These are phyloP conservation scores for Heterotilapia buettikoferi DNA, from an alignment of 2,113 vertebrate species.

Conservation along the genomic window DNA sequence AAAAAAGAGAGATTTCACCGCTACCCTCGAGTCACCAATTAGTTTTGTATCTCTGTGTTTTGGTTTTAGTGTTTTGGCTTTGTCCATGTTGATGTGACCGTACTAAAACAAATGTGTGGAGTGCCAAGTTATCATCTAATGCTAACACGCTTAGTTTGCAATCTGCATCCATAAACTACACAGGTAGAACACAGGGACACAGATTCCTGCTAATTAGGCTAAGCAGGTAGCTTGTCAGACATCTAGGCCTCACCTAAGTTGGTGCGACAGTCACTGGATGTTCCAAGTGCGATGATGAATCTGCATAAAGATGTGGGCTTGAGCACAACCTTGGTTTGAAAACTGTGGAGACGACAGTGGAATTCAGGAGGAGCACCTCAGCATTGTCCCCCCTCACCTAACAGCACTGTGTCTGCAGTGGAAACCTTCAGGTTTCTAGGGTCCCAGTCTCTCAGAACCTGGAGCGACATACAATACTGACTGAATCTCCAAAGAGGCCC, in stretches of 20 bases:
- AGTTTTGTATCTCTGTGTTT: background rate
- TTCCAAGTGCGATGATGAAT: rapidly evolving
- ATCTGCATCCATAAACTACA: background rate
- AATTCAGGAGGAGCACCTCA: background rate
- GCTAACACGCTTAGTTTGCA: background rate
- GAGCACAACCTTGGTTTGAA: background rate
- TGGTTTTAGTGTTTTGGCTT: background rate
- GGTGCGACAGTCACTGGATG: background rate
- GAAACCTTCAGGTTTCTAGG: background rate
- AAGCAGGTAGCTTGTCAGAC: background rate
- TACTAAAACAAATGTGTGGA: background rate
- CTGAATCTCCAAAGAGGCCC: background rate
- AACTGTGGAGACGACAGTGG: background rate
- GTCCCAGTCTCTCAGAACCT: background rate
- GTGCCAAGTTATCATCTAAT: background rate
- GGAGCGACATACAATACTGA: background rate
- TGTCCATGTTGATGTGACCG: background rate
- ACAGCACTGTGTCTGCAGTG: background rate
- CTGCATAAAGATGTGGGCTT: background rate
- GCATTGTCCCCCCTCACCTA: background rate
- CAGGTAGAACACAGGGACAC: background rate
- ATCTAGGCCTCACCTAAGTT: background rate
- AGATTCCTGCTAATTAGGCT: background rate
- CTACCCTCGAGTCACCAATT: background rate
- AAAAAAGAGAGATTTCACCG: rapidly evolving